Evolutionary conservation across 1,140 invertebrate species (phyloP).

Genomic region (Gryllus bimaculatus): DNA sequence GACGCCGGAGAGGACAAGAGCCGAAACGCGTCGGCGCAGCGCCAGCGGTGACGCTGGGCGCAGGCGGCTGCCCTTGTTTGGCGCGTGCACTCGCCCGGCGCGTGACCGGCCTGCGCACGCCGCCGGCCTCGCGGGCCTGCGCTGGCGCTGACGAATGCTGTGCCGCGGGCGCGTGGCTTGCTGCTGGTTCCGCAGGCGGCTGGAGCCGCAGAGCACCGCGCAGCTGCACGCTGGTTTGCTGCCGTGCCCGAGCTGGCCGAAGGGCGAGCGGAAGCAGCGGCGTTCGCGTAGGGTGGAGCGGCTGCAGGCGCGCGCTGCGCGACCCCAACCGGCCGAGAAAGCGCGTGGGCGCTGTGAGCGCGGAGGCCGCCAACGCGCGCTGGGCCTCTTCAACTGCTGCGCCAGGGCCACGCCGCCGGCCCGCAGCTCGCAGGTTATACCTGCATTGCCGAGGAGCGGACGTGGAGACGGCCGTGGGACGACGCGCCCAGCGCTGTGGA

Average conservation of each 20-base stretch:
- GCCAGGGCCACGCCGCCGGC: slow-evolving; percentile 46
- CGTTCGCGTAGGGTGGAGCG: slow-evolving; percentile 38
- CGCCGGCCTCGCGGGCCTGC: too few relatives aligned
- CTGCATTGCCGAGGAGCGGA: background rate
- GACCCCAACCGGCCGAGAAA: background rate
- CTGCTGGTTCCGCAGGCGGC: background rate
- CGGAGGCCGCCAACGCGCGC: slow-evolving; percentile 56
- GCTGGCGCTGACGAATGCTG: background rate
- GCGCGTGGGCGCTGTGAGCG: slow-evolving; percentile 36
- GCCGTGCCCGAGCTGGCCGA: background rate
- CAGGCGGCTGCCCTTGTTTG: too few relatives aligned
- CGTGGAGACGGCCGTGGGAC: background rate
- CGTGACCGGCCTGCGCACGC: too few relatives aligned
- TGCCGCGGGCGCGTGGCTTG: background rate
- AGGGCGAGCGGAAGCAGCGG: background rate
- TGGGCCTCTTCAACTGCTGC: slow-evolving; percentile 73
- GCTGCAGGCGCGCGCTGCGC: slow-evolving; percentile 34
- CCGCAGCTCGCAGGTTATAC: background rate
- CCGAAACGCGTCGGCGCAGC: too few relatives aligned
- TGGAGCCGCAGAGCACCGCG: background rate
- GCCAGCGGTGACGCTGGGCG: too few relatives aligned
- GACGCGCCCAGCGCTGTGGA: slow-evolving; percentile 38
- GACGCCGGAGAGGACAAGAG: too few relatives aligned
- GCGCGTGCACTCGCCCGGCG: too few relatives aligned
- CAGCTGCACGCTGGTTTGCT: background rate